Base-by-base conservation (phyloP, 2,113 vertebrate genomes). In the Ceyx cyanopectus region DNA sequence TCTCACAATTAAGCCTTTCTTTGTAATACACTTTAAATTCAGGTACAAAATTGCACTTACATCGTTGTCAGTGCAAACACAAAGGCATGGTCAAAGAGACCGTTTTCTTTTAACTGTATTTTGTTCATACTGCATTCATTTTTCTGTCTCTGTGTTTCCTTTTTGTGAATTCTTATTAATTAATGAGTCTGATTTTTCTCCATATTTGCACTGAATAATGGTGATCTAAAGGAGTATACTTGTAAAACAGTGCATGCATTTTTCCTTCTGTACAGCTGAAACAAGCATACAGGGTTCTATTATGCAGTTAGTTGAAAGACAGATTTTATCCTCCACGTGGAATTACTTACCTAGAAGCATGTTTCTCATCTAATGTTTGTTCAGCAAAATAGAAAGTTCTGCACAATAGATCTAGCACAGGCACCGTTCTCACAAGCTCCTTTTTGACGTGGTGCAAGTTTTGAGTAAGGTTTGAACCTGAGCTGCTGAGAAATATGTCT, bases 291-390 rank as follows among this genome's bases (percentile, higher is more conserved):
- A 92, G 61, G 2, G 0, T 51, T 74, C 90, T 62, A 43, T 81
- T 76, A 84, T 57, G 69, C 58, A 81, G 86, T 66, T 56, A 74
- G 72, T 8, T 93, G 62, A 94, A 69, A 89, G 93, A 34, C 76
- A 90, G 80, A 79, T 54, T 73, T 87, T 50, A 81, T 2, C 91
- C 87, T 95, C 74, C 75, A 95, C 93, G 92, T 65, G 81, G 81
- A 88, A 94, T 91, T 96, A 98, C 97, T 98, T 97, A 98, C 98
- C 98, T 87, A 98, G 94, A 87, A 98, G 97, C 98, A 98, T 98
- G 95, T 90, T 97, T 96, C 82, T 82, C 90, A 90, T 93, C 89
- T 79, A 82, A 51, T 85, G 90, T 89, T 78, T 91, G 66, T 66
- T 95, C 95, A 86, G 91, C 67, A 92, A 81, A 87, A 78, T 41